phyloP scores from a whole-genome alignment of 2,113 vertebrate species.

The Limnothrissa miodon region DNA sequence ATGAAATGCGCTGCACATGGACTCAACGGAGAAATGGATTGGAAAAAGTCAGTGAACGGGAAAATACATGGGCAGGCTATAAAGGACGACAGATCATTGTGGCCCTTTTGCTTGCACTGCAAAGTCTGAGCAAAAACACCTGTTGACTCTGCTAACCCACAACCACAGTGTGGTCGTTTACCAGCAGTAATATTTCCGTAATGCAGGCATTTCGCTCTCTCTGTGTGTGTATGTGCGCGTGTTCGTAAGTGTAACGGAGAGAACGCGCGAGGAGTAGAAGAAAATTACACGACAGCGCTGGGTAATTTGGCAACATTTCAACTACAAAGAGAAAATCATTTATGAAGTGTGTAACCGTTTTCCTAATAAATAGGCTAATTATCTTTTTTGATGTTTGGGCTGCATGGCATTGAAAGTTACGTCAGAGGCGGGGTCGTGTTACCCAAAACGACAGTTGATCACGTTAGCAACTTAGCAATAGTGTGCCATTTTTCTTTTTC shows the following conservation, averaged over 20 bases:
- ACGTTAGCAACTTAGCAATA: too few species aligned
- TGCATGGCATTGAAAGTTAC: not conserved
- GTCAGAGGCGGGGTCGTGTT: not conserved
- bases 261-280: not conserved
- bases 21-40: constrained; percentile 2
- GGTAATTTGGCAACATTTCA: not conserved
- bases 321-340: not conserved
- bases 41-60: constrained; percentile 17
- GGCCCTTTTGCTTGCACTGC: not conserved
- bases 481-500: too few species aligned
- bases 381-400: not conserved
- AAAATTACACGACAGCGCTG: not conserved
- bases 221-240: constrained; percentile 1
- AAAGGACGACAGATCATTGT: not conserved
- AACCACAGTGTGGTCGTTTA: not conserved
- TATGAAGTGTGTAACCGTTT: not conserved
- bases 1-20: constrained; percentile 3
- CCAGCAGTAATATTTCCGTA: not conserved
- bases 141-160: not conserved
- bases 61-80: not conserved
- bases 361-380: not conserved
- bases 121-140: not conserved
- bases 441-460: too few species aligned
- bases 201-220: not conserved
- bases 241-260: not conserved